Percentiles rank a stretch among this genome's conserved stretches.
Evolutionary conservation across 2,888 invertebrate species (phyloP).

Genomic region (Stegana nigrithorax): DNA sequence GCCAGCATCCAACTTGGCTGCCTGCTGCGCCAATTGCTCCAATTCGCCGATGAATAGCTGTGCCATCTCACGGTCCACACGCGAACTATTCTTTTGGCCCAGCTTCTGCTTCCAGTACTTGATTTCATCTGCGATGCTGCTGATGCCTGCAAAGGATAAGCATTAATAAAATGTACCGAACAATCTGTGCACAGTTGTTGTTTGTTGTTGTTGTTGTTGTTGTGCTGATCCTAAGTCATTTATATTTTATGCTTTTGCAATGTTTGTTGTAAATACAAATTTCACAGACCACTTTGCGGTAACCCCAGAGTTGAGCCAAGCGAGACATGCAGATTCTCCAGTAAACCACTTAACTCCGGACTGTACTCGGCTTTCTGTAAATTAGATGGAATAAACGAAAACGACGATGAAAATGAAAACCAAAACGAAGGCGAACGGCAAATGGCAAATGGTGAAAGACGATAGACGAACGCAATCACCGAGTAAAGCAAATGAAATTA

Average conservation of each 20-base stretch:
- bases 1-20: slow-evolving; percentile 31
- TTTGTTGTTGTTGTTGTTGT: too few species aligned
- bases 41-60: slow-evolving; percentile 64
- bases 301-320: slow-evolving; percentile 66
- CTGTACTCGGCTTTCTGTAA: slow-evolving; percentile 61
- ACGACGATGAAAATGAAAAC: slow-evolving; percentile 22
- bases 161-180: not conserved
- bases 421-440: slow-evolving; percentile 29
- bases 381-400: too few species aligned
- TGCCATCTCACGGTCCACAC: slow-evolving; percentile 66
- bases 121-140: slow-evolving; percentile 65
- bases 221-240: too few species aligned
- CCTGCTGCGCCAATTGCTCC: slow-evolving; percentile 63
- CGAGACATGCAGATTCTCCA: slow-evolving; percentile 67
- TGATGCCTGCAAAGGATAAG: slow-evolving; percentile 52
- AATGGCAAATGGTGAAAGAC: not conserved
- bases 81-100: slow-evolving; percentile 59
- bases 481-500: slow-evolving; percentile 45
- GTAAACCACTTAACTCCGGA: slow-evolving; percentile 65
- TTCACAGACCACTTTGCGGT: slow-evolving; percentile 65
- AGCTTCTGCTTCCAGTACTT: slow-evolving; percentile 66
- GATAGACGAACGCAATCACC: slow-evolving; percentile 34
- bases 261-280: slow-evolving; percentile 8
- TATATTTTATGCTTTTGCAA: not conserved
- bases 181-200: not conserved